Percentiles rank a stretch among this genome's conserved stretches.
Evolutionary conservation across 2,113 vertebrate genomes (phyloP).

Genomic region (Condylura cristata): DNA sequence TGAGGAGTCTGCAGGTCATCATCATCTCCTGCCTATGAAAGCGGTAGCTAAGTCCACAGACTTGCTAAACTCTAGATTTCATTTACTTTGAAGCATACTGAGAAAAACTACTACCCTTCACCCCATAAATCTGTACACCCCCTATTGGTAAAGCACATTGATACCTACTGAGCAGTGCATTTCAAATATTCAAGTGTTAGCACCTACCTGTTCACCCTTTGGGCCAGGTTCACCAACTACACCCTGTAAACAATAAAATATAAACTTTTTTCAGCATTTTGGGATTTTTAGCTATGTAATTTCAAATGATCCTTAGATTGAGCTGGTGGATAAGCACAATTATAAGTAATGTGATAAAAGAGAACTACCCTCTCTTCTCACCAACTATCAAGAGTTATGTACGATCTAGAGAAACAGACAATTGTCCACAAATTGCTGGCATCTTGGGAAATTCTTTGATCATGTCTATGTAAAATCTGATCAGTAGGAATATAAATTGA

Average conservation of each 20-base stretch:
- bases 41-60: neutral
- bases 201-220: slow-evolving; percentile 94
- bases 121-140: neutral
- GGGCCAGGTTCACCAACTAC: slow-evolving; percentile 92
- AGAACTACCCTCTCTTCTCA: neutral
- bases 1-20: neutral
- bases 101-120: neutral
- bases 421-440: neutral
- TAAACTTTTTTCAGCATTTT: slow-evolving; percentile 32
- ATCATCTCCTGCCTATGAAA: neutral
- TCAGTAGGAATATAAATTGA: neutral
- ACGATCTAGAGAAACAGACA: neutral
- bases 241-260: slow-evolving; percentile 86
- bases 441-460: neutral
- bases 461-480: neutral
- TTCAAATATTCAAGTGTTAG: neutral
- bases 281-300: neutral
- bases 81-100: neutral
- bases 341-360: neutral
- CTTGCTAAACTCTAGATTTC: neutral
- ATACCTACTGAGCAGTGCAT: neutral
- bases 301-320: neutral
- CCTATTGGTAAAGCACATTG: neutral
- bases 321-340: neutral
- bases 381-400: neutral